A percentile compares a stretch with the other conserved stretches of the same genome.
These are phyloP conservation scores for Halichoerus grypus DNA, from an alignment of 2,113 vertebrate genomes.

Conservation along the genomic window DNA sequence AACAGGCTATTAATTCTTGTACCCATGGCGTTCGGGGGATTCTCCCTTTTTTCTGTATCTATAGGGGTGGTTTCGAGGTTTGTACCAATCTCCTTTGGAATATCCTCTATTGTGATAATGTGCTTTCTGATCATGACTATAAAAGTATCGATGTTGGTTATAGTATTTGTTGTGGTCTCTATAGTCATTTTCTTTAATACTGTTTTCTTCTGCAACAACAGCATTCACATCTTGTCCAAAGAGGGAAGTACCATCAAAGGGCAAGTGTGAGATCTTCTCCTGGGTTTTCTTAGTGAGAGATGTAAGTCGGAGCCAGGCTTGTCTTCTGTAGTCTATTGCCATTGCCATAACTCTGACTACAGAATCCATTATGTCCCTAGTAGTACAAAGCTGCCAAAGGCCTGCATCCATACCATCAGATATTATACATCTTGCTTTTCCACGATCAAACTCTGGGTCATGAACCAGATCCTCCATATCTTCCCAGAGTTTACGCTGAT, in stretches of 20 bases:
- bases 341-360: slow-evolving; percentile 83
- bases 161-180: slow-evolving; percentile 77
- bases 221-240: slow-evolving; percentile 82
- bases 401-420: slow-evolving; percentile 81
- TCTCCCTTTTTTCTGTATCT: slow-evolving; percentile 79
- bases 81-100: slow-evolving; percentile 80
- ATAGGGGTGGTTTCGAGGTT: slow-evolving; percentile 78
- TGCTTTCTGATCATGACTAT: slow-evolving; percentile 79
- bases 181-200: slow-evolving; percentile 80
- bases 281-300: slow-evolving; percentile 80
- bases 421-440: slow-evolving; percentile 80
- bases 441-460: slow-evolving; percentile 79
- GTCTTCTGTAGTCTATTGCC: slow-evolving; percentile 79
- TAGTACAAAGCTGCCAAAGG: slow-evolving; percentile 82
- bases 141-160: slow-evolving; percentile 79
- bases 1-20: slow-evolving; percentile 74
- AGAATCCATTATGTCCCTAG: slow-evolving; percentile 82
- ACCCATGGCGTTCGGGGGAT: slow-evolving; percentile 75
- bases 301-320: slow-evolving; percentile 81
- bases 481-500: slow-evolving; percentile 83
- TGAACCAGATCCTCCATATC: slow-evolving; percentile 82
- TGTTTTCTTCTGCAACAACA: slow-evolving; percentile 77
- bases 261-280: slow-evolving; percentile 81
- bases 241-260: slow-evolving; percentile 79
- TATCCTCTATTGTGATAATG: slow-evolving; percentile 80